Evolutionary conservation across 2,888 invertebrate genomes (phyloP).

Genomic region (Drosophila picticornis): DNA sequence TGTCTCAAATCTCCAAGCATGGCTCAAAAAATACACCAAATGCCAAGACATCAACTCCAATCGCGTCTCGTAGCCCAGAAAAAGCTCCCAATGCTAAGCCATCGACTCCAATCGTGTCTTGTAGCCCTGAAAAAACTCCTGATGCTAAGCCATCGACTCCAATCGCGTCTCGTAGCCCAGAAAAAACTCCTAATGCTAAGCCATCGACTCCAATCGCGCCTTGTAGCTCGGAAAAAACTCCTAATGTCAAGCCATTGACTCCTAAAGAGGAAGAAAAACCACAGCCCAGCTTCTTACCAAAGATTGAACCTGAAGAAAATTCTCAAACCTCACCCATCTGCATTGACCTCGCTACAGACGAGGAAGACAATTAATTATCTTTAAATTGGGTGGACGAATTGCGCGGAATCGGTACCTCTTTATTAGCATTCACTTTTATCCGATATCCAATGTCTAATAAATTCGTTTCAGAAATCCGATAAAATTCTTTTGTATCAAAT

Average conservation of each 20-base stretch:
- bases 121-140: background rate
- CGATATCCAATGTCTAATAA: conserved; percentile 1
- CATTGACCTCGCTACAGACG: conserved; percentile 30
- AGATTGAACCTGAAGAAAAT: no score
- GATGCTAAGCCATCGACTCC: background rate
- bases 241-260: background rate
- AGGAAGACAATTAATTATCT: background rate
- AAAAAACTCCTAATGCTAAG: background rate
- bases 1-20: background rate
- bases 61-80: no score
- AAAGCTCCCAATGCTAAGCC: background rate
- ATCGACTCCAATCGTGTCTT: background rate
- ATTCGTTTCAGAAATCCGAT: background rate
- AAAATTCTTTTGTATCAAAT: background rate
- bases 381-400: background rate
- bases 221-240: no score
- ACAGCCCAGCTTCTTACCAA: background rate
- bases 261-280: background rate
- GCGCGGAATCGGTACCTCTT: background rate
- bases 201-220: background rate
- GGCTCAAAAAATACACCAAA: background rate
- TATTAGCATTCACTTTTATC: background rate
- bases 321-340: background rate
- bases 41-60: background rate
- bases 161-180: no score